These are phyloP conservation scores for Heliothis peltigera DNA, from an alignment of 2,888 invertebrate species.

Conservation along the genomic window DNA sequence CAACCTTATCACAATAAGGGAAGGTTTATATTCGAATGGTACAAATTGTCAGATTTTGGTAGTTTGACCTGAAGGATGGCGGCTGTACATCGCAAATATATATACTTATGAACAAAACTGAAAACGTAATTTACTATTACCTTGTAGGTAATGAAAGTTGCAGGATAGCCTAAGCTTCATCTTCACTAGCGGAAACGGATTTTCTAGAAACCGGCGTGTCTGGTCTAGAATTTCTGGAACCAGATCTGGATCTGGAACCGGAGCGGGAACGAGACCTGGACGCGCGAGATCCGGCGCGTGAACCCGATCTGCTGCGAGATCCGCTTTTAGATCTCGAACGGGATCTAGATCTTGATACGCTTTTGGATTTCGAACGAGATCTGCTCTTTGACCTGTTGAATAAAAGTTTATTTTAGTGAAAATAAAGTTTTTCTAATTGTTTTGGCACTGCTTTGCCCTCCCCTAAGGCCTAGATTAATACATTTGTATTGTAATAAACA, in stretches of 20 bases:
- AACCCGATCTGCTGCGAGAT: constrained; percentile 63
- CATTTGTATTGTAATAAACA: too few relatives aligned
- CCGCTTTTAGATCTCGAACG: constrained; percentile 71
- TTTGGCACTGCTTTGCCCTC: background rate
- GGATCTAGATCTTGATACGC: constrained; percentile 71
- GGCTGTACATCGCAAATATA: background rate
- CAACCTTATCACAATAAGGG: too few relatives aligned
- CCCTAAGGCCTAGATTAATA: too few relatives aligned
- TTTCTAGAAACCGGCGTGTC: constrained; percentile 90
- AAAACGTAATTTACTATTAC: constrained; percentile 35
- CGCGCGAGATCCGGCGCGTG: constrained; percentile 78
- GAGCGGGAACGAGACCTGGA: constrained; percentile 83
- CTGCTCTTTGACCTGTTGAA: constrained; percentile 63
- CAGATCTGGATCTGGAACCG: constrained; percentile 79
- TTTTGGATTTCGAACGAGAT: constrained; percentile 67
- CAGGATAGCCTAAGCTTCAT: constrained; percentile 77
- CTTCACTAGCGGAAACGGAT: constrained; percentile 91
- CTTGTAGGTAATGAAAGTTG: constrained; percentile 51
- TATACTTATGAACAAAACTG: constrained; percentile 23
- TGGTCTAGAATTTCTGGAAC: constrained; percentile 84
- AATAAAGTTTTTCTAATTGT: background rate
- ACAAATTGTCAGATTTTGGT: too few relatives aligned
- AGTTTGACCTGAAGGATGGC: too few relatives aligned
- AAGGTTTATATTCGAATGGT: too few relatives aligned
- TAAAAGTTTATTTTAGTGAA: constrained; percentile 62